Evolutionary conservation across 2,797 vertebrate species (phyloP), one percentile per base, ranked within the genome.

Genomic region (Acanthurus lineatus): DNA sequence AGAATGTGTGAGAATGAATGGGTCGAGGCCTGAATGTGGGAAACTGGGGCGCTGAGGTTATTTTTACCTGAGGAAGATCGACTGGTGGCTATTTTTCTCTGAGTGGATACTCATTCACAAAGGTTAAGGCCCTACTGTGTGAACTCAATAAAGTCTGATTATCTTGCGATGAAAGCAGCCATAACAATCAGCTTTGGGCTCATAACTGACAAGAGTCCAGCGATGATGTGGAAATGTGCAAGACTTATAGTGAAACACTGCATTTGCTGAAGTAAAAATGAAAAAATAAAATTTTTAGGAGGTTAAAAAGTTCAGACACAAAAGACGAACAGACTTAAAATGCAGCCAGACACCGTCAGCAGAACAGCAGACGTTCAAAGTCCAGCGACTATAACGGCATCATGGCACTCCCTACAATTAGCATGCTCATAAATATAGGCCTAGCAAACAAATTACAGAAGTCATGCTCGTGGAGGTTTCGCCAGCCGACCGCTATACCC

Each of bases 371-470:
- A 93, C 83, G 82, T 92, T 93, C 87, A 93, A 93, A 94, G 92
- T 94, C 92, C 93, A 77, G 85, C 84, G 52, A 68, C 88, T 89
- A 89, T 86, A 94, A 92, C 91, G 88, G 89, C 86, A 82, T 88
- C 88, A 77, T 81, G 68, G 90, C 54, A 68, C 86, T 92, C 94
- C 93, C 94, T 95, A 59, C 94, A 96, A 96, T 95, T 95, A 95
- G 93, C 89, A 79, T 87, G 86, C 90, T 93, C 86, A 70, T 95
- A 95, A 95, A 92, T 94, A 94, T 88, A 96, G 95, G 89, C 90
- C 87, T 90, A 63, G 86, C 89, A 86, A 86, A 93, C 94, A 92
- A 94, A 95, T 95, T 94, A 95, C 93, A 95, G 93, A 94, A 93
- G 91, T 83, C 80, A 53, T 84, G 80, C 82, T 75, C 69, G 77